Evolutionary conservation across 2,113 vertebrate genomes (phyloP), one percentile per base, ranked within the genome.

Genomic region (Misgurnus mizolepis): DNA sequence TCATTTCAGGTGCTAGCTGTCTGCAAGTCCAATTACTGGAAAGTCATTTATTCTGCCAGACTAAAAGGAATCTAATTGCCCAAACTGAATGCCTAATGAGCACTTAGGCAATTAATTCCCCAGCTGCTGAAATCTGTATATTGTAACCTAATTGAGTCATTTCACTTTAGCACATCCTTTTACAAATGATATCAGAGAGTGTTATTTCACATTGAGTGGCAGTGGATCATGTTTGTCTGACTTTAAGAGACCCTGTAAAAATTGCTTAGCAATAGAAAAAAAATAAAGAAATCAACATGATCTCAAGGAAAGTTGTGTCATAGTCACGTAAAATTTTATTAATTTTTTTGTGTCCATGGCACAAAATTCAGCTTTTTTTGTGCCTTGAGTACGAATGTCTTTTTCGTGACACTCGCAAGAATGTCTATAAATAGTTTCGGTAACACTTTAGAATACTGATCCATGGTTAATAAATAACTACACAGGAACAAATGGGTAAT

Each of bases 91-190:
- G 89, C 85, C 86, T 91, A 93, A 92, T 91, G 89, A 91, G 88
- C 85, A 87, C 88, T 85, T 84, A 87, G 85, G 87, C 91, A 88
- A 90, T 93, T 91, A 91, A 90, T 93, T 86, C 88, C 81, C 81
- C 17, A 84, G 84, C 80, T 87, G 85, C 85, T 86, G 85, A 90
- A 87, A 90, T 91, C 88, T 91, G 88, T 90, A 88, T 92, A 91
- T 92, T 90, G 87, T 89, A 88, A 90, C 90, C 89, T 87, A 89
- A 92, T 91, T 88, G 91, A 89, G 85, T 45, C 34, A 86, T 85
- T 82, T 84, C 55, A 72, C 80, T 84, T 86, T 84, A 86, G 86
- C 82, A 86, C 83, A 83, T 86, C 83, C 56, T 85, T 84, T 80
- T 84, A 67, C 82, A 85, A 77, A 56, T 87, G 76, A 76, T 74